A percentile compares a stretch with the other conserved stretches of the same genome.
Conservation (phyloP, 2,113 vertebrate genomes). For the Ageneiosus marmoratus region DNA sequence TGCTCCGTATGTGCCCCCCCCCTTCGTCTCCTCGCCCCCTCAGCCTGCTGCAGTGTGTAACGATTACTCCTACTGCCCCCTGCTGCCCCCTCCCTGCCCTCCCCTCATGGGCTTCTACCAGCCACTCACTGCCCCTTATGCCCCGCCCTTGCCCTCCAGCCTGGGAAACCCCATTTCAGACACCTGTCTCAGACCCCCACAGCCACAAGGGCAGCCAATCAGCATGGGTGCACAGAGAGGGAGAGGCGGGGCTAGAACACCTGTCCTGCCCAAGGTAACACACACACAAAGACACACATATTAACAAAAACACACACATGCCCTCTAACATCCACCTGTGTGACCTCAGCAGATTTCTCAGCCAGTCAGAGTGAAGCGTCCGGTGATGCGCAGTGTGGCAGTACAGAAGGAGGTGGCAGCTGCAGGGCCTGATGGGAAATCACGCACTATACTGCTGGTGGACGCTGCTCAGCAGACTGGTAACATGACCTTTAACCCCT, state of each 20-base stretch:
- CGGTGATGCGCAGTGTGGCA: slow-evolving; percentile 87
- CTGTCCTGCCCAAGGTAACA: slow-evolving; percentile 83
- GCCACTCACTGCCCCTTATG: slow-evolving; percentile 85
- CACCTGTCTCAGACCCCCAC: slow-evolving; percentile 79
- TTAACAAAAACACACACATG: slow-evolving; percentile 27
- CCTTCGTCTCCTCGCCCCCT: slow-evolving; percentile 87
- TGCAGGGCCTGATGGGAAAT: slow-evolving; percentile 84
- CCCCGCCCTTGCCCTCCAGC: slow-evolving; percentile 81
- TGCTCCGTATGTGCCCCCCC: slow-evolving; percentile 93
- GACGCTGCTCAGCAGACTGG: slow-evolving; percentile 97
- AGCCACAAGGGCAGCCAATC: slow-evolving; percentile 75
- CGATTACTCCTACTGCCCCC: slow-evolving; percentile 93
- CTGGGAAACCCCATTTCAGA: slow-evolving; percentile 82
- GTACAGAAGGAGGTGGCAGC: slow-evolving; percentile 94
- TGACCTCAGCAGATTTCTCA: slow-evolving; percentile 75
- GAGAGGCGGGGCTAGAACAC: slow-evolving; percentile 78
- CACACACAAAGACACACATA: background rate
- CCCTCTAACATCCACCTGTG: slow-evolving; percentile 19
- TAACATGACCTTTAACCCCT: slow-evolving; percentile 55
- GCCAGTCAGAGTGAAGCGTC: slow-evolving; percentile 83
- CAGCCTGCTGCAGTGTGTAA: slow-evolving; percentile 91
- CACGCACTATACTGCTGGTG: slow-evolving; percentile 90
- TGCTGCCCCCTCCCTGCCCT: slow-evolving; percentile 92
- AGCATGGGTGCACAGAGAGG: slow-evolving; percentile 79
- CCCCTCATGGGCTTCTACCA: slow-evolving; percentile 98